Evolutionary conservation across 2,888 invertebrate species (phyloP), one percentile per base, ranked within the genome.

Genomic region (Thecophora atra): DNA sequence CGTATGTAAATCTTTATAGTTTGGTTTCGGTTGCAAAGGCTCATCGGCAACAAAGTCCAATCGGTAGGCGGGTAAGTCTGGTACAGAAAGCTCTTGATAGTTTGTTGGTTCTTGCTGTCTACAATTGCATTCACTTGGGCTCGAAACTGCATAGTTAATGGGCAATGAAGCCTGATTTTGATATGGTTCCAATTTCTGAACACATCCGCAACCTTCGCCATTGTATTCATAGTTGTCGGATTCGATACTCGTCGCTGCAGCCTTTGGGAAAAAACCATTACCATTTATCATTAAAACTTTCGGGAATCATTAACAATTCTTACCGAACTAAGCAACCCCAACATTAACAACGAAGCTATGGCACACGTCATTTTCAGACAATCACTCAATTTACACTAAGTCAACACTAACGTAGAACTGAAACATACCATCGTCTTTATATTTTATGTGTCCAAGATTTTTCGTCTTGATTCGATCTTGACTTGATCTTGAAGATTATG

Each of bases 11-110:
- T 81, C 73, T 7, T 58, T 17, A 26, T 68, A 42, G 21, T 77
- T 76, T 1, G 78, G 78, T 11, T 75, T 28, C 0, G 80, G 79
- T 8, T 78, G 74, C 13, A 78, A 76, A 0, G 86, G 86, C 44
- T 84, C 79, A 70, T 86, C 83, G 6, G 85, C 82, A 42, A 78
- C 78, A 28, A 85, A 82, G 69, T 86, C 85, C 44, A 85, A 82
- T 58, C 80, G 81, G 42, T 83, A 85, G 17, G 44, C 6, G 28
- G 79, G 77, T 3, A 83, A 80, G 70, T 81, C 79, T 6, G 81
- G 76, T 72, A 81, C 80, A 8, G 81, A 62, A 15, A 1, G 2
- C 28, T 24, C 11, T 26, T 4, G 54, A n/a, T n/a, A n/a, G n/a
- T n/a, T n/a, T 5, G 19, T 19, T 30, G 71, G 70, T 21, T 42